These are phyloP conservation scores for Glyphotaelius pellucidus DNA, from an alignment of 2,888 invertebrate species.

Conservation along the genomic window DNA sequence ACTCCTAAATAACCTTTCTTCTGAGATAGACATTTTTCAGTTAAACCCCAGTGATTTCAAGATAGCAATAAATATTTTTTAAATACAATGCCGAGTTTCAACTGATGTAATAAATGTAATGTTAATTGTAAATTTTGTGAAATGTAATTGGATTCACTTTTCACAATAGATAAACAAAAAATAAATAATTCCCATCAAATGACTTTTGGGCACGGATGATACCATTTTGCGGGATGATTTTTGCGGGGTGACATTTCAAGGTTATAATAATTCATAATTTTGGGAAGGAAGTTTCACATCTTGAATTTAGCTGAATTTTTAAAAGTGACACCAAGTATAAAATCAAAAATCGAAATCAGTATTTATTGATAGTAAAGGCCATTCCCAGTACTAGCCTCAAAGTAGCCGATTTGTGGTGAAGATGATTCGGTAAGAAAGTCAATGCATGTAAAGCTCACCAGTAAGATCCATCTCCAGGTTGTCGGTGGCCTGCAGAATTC, in stretches of 20 bases:
- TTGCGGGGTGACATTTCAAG: not conserved
- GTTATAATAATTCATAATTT: not conserved
- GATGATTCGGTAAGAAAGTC: too few relatives aligned
- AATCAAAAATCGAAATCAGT: not conserved
- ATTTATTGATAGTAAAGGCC: not conserved
- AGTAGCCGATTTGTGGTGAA: too few relatives aligned
- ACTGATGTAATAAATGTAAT: too few relatives aligned
- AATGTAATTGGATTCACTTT: too few relatives aligned
- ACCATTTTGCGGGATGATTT: not conserved
- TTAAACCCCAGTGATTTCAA: too few relatives aligned
- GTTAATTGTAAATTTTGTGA: too few relatives aligned
- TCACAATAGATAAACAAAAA: too few relatives aligned
- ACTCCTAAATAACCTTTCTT: too few relatives aligned
- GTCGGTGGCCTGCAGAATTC: constrained; percentile 98
- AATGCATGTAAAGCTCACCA: constrained; percentile 71
- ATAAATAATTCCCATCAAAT: too few relatives aligned
- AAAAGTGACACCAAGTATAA: not conserved
- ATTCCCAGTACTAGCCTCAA: not conserved
- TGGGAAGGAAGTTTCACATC: not conserved
- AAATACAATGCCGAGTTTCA: too few relatives aligned
- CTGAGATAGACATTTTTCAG: too few relatives aligned
- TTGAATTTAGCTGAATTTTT: not conserved
- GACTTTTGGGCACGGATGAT: not conserved
- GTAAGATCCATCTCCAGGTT: constrained; percentile 99
- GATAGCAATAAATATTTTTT: too few relatives aligned